Conservation (phyloP, 2,888 invertebrate species). For the Loripinus fragilis region DNA sequence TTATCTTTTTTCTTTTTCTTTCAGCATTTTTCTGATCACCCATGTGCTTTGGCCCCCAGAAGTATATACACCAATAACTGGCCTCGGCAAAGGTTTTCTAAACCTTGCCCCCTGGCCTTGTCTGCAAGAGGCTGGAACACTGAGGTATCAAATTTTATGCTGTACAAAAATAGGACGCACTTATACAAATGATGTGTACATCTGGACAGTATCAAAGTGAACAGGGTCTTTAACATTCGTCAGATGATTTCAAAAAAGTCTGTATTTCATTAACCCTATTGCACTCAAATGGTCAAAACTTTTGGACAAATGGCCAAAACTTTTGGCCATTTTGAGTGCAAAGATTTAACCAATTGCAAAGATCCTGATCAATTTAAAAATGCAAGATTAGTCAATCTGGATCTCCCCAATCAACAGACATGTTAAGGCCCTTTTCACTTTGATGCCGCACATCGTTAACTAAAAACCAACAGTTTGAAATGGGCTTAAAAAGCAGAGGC, state of each 20-base stretch:
- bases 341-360: no score
- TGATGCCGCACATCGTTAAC: slow-evolving; percentile 17
- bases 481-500: slow-evolving; percentile 13
- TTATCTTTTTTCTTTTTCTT: slow-evolving; percentile 26
- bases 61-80: slow-evolving; percentile 50
- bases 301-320: no score
- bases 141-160: slow-evolving; percentile 62
- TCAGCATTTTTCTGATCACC: slow-evolving; percentile 63
- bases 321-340: no score
- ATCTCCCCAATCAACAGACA: no score
- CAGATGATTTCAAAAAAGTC: no score
- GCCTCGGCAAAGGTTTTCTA: slow-evolving; percentile 2
- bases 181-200: slow-evolving; percentile 19
- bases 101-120: slow-evolving; percentile 46
- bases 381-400: no score
- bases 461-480: slow-evolving; percentile 44
- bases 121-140: slow-evolving; percentile 59
- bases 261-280: no score
- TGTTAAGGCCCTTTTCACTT: no score
- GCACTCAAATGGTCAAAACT: no score
- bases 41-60: slow-evolving; percentile 64
- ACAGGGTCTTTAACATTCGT: no score
- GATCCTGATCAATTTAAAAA: no score
- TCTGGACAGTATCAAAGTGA: not conserved
- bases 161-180: slow-evolving; percentile 61